Base-by-base conservation (phyloP, 2,113 vertebrate genomes). In the Redunca redunca region DNA sequence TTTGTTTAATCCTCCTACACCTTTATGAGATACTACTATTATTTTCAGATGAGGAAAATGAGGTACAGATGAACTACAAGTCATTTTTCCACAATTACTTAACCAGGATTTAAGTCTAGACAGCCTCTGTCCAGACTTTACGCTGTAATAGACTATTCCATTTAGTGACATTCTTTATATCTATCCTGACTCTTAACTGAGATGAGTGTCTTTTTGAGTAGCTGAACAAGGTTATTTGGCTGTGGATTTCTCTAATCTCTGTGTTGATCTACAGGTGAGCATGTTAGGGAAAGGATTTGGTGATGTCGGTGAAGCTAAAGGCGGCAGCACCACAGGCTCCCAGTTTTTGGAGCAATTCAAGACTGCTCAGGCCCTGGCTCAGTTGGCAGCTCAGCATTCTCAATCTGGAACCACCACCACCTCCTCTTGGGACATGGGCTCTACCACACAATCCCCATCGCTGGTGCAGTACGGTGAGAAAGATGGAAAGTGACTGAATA, bases 281-380 rank as follows among this genome's bases (percentile, higher is more conserved):
- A 99, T 99, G 99, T 98, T 99, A 98, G 98, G 99, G 95, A 99
- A 99, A 98, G 99, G 99, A 40, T 99, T 99, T 94, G 99, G 99
- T 82, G 99, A 99, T 2, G 99, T 99, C 0, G 99, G 99, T 4
- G 99, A 99, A 88, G 99, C 99, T 96, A 99, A 99, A 98, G 99
- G 99, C 83, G 94, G 98, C 30, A 99, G 99, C 23, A 99, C 99
- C 91, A 99, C 99, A 3, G 99, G 99, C 7, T 99, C 99, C 0
- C 99, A 99, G 98, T 99, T 99, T 98, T 98, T 99, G 99, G 99
- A 99, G 99, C 99, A 99, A 98, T 99, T 99, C 98, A 99, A 99
- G 99, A 99, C 99, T 0, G 99, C 99, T 15, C 99, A 99, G 99
- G 99, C 99, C 0, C 98, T 99, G 98, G 99, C 99, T 50, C 99